These are phyloP conservation scores for Lithobates sylvaticus DNA, from an alignment of 2,797 vertebrate genomes.

Conservation along the genomic window DNA sequence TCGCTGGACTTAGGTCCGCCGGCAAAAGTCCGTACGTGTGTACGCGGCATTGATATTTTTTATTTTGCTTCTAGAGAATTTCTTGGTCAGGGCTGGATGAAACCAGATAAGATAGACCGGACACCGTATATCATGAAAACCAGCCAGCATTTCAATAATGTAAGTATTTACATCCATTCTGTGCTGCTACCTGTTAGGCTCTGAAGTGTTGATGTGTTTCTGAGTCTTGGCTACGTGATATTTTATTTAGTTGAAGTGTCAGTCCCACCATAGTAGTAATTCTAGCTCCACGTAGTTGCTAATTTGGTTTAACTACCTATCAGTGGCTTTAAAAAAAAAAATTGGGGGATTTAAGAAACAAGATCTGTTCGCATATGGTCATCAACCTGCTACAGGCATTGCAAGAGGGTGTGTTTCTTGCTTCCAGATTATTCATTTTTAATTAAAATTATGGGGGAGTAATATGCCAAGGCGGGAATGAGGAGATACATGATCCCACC, in stretches of 20 bases:
- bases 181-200: not conserved
- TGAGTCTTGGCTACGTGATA: not conserved
- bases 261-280: not conserved
- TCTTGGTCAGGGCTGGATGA: slow-evolving; percentile 97
- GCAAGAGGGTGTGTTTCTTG: too few species aligned
- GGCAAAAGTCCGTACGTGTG: too few species aligned
- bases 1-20: too few species aligned
- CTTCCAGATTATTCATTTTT: too few species aligned
- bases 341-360: not conserved
- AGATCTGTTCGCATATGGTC: not conserved
- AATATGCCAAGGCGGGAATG: too few species aligned
- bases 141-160: slow-evolving; percentile 95
- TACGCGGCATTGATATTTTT: too few species aligned
- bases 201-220: not conserved
- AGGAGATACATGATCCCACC: too few species aligned
- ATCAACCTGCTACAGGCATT: too few species aligned
- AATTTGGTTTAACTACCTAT: not conserved
- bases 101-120: slow-evolving; percentile 91
- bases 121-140: slow-evolving; percentile 97
- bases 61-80: slow-evolving; percentile 83
- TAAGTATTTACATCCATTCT: slow-evolving; percentile 70
- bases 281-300: not conserved
- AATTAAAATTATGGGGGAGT: too few species aligned
- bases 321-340: not conserved
- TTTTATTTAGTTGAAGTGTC: not conserved